Conservation (phyloP, 2,888 invertebrate genomes). For the Eupelmus urozonus region DNA sequence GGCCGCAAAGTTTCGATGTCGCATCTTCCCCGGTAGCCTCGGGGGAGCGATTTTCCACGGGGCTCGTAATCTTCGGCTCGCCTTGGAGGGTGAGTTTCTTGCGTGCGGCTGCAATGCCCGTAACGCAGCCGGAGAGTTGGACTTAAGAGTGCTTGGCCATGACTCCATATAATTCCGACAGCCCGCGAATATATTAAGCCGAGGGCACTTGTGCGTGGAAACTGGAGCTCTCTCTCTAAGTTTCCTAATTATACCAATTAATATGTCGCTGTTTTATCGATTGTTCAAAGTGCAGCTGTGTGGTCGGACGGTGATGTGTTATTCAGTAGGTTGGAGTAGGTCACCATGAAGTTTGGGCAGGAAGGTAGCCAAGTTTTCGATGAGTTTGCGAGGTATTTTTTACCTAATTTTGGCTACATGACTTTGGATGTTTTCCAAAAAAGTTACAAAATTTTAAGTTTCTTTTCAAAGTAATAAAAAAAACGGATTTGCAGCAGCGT, state of each 20-base stretch:
- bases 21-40: background rate
- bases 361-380: too few relatives aligned
- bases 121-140: background rate
- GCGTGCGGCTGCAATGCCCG: background rate
- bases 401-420: too few relatives aligned
- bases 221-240: background rate
- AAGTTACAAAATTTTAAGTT: too few relatives aligned
- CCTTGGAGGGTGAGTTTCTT: background rate
- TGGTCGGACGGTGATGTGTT: background rate
- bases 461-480: too few relatives aligned
- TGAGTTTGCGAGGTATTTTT: too few relatives aligned
- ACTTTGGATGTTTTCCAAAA: too few relatives aligned
- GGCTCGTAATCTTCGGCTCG: background rate
- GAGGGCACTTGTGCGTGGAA: constrained; percentile 10
- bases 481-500: too few relatives aligned
- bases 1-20: background rate
- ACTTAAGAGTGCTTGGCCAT: background rate
- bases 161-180: constrained; percentile 31
- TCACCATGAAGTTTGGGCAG: background rate
- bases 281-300: background rate
- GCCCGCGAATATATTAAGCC: constrained; percentile 11
- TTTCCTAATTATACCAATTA: constrained; percentile 41
- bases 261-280: constrained; percentile 26
- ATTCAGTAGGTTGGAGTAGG: background rate
- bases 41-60: background rate